Evolutionary conservation across 2,888 invertebrate genomes (phyloP).

Genomic region (Coleophora deauratella): DNA sequence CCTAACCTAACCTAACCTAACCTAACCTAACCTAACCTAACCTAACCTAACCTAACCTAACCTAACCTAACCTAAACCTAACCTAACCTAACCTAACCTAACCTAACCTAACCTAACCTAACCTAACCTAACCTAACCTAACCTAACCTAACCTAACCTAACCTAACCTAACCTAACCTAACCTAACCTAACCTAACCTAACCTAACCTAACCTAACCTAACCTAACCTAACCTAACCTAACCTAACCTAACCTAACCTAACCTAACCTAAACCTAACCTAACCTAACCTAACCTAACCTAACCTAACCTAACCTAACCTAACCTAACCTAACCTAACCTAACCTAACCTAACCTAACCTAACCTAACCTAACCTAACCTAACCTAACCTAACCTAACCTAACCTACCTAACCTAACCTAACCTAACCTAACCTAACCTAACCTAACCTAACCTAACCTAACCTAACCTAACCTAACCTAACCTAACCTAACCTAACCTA

Average conservation of each 20-base stretch:
- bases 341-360: slow-evolving; percentile 12
- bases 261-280: slow-evolving; percentile 12
- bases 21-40: slow-evolving; percentile 18
- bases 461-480: slow-evolving; percentile 24
- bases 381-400: slow-evolving; percentile 13
- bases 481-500: slow-evolving; percentile 24
- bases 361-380: slow-evolving; percentile 12
- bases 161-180: slow-evolving; percentile 11
- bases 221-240: slow-evolving; percentile 12
- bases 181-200: slow-evolving; percentile 12
- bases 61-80: slow-evolving; percentile 13
- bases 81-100: slow-evolving; percentile 11
- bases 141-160: slow-evolving; percentile 11
- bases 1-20: slow-evolving; percentile 10
- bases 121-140: slow-evolving; percentile 16
- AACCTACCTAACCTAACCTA: slow-evolving; percentile 11
- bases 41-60: slow-evolving; percentile 19
- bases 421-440: slow-evolving; percentile 13
- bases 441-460: slow-evolving; percentile 14
- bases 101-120: slow-evolving; percentile 15
- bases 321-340: slow-evolving; percentile 11
- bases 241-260: slow-evolving; percentile 13
- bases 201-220: slow-evolving; percentile 13
- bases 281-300: slow-evolving; percentile 9
- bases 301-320: slow-evolving; percentile 12